Evolutionary conservation across 2,888 invertebrate genomes (phyloP).

Genomic region (Agapostemon virescens): DNA sequence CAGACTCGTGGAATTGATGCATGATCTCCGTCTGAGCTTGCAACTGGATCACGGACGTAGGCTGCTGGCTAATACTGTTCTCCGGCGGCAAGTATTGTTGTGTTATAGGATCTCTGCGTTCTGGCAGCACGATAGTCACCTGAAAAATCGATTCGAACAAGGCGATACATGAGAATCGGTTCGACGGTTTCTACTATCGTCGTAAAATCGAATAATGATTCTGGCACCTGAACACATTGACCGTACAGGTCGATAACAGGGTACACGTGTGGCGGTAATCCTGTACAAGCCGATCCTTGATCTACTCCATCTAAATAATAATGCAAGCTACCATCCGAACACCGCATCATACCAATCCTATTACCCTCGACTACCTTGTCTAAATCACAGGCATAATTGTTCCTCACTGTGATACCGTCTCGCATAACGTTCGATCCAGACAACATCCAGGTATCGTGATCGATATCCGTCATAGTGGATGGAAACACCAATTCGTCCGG

Average conservation of each 20-base stretch:
- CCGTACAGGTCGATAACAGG: constrained; percentile 98
- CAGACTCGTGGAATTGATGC: constrained; percentile 82
- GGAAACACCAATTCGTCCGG: constrained; percentile 94
- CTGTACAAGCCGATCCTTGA: constrained; percentile 91
- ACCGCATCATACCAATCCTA: constrained; percentile 93
- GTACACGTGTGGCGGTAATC: constrained; percentile 90
- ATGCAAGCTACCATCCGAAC: constrained; percentile 90
- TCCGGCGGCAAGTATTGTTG: constrained; percentile 80
- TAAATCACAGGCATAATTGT: constrained; percentile 92
- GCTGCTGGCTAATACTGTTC: constrained; percentile 83
- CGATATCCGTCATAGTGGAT: constrained; percentile 94
- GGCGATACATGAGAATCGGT: background rate
- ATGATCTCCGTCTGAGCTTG: constrained; percentile 80
- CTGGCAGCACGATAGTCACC: constrained; percentile 78
- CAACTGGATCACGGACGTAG: constrained; percentile 83
- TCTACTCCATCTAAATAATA: constrained; percentile 93
- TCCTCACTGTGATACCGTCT: constrained; percentile 91
- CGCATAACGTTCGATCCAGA: constrained; percentile 96
- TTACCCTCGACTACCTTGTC: constrained; percentile 90
- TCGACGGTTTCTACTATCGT: background rate
- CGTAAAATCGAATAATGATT: background rate
- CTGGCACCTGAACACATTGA: constrained; percentile 91
- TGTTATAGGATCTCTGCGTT: constrained; percentile 76
- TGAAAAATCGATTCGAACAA: constrained; percentile 41
- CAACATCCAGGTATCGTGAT: constrained; percentile 95